Evolutionary conservation across 2,888 invertebrate genomes (phyloP), one percentile per base, ranked within the genome.

Genomic region (Limnephilus auricula): DNA sequence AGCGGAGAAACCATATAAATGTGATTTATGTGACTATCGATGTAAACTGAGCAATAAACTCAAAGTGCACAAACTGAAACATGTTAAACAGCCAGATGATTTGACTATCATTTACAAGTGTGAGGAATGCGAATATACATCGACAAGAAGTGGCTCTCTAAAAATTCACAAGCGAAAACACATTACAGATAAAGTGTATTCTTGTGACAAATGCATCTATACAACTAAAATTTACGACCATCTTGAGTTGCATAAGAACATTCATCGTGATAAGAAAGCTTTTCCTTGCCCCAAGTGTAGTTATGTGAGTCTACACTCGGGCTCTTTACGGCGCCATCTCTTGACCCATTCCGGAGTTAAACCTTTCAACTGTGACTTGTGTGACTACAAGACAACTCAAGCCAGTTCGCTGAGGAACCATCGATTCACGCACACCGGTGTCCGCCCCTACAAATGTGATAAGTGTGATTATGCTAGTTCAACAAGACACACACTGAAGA

Each of bases 91-190:
- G 30, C 30, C 85, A 45, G 78, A 30, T 18, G 32, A 37, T 6
- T 40, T 34, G 45, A 45, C 25, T 9, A 65, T 25, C 25, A 65
- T 65, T 65, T 91, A 50, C 83, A 91, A 84, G 15, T 91, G 91
- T 79, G 79, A 89, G n/a, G 89, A 91, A 79, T 91, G 91, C n/a
- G 79, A 79, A 25, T 89, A 91, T 25, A 45, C 84, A 32, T 84
- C 89, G 5, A 31, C 79, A 13, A 45, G 84, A 25, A n/a, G 89
- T 45, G 91, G 91, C 15, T 84, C 85, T 25, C 65, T 89, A 45
- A 91, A 91, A 80, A 50, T 91, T 79, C 91, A 91, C 80, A 91
- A 80, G 84, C 84, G 91, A 18, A 89, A 85, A n/a, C 91, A 91
- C 40, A 30, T 79, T 0, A 91, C 79, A 15, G 79, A 84, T 15